Percentiles rank a stretch among this genome's conserved stretches.
These are phyloP conservation scores for Leucophenga montana DNA, from an alignment of 2,888 invertebrate species.

Conservation along the genomic window DNA sequence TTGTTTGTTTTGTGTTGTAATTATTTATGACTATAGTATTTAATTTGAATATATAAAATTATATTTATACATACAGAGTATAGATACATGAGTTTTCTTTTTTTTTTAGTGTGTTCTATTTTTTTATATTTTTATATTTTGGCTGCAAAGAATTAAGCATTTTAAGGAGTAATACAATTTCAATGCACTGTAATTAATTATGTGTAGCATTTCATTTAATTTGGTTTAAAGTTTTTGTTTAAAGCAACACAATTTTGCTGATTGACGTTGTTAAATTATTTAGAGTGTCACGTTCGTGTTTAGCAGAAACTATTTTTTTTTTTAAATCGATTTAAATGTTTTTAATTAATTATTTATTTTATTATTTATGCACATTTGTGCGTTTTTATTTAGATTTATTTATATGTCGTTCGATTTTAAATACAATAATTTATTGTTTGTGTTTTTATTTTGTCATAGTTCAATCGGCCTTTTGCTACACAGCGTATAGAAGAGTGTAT, in stretches of 20 bases:
- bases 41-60: constrained; percentile 27
- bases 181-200: neutral
- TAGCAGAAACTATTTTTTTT: neutral
- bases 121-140: constrained; percentile 23
- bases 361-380: neutral
- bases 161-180: neutral
- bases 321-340: neutral
- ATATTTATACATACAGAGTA: constrained; percentile 46
- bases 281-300: too few relatives aligned
- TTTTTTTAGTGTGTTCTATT: constrained; percentile 12
- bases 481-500: too few relatives aligned
- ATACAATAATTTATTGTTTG: neutral
- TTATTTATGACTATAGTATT: constrained; percentile 15
- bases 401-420: too few relatives aligned
- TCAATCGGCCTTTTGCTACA: too few relatives aligned
- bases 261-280: neutral
- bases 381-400: neutral
- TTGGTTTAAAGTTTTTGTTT: neutral
- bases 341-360: neutral
- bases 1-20: constrained; percentile 1
- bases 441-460: too few relatives aligned
- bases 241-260: neutral
- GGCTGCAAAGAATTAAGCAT: constrained; percentile 34
- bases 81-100: constrained; percentile 40
- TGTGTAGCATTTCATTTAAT: neutral